Evolutionary conservation across 2,797 vertebrate species (phyloP), one percentile per base, ranked within the genome.

Genomic region (Acridotheres tristis): DNA sequence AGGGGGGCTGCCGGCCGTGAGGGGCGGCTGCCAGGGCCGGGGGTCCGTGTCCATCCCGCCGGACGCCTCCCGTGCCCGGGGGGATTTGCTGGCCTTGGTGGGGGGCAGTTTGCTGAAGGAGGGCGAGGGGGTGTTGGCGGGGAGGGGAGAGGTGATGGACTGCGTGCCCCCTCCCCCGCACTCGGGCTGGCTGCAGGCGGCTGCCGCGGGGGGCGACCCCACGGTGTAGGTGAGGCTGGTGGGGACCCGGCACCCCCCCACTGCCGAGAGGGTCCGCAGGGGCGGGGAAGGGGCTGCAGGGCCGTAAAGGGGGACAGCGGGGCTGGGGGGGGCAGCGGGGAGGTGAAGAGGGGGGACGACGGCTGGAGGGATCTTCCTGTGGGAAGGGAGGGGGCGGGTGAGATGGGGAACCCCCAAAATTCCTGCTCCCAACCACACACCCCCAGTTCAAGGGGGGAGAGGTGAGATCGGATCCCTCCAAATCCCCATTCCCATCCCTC

Each of bases 341-440:
- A 97, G 80, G 97, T 98, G 98, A 80, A 98, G 42, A 38, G 94
- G 91, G 78, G 97, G 97, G 75, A 98, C 98, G 77, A 98, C 96
- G 4, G 98, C 98, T 57, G 99, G 98, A 98, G 99, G 99, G 97
- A 99, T 99, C 98, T 98, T 99, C 97, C 99, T 99, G 96, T 7
- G 13, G 67, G 68, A 40, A 45, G 43, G 58, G 61, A 77, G 21
- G 47, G 59, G 34, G 13, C 2, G 9, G n/a, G 81, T 83, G 53
- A 77, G 65, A 50, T 3, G 22, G 29, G n/a, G 30, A 13, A 19
- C n/a, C n/a, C 76, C 30, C 22, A 5, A 29, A 45, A 45, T 2
- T 45, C 7, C 61, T 11, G 17, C 21, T 67, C 54, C 38, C 36
- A 27, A 22, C 2, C 13, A 9, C 16, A 25, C n/a, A 29, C 23